Base-by-base conservation (phyloP, 2,797 vertebrate species). In the Micrastur ruficollis region DNA sequence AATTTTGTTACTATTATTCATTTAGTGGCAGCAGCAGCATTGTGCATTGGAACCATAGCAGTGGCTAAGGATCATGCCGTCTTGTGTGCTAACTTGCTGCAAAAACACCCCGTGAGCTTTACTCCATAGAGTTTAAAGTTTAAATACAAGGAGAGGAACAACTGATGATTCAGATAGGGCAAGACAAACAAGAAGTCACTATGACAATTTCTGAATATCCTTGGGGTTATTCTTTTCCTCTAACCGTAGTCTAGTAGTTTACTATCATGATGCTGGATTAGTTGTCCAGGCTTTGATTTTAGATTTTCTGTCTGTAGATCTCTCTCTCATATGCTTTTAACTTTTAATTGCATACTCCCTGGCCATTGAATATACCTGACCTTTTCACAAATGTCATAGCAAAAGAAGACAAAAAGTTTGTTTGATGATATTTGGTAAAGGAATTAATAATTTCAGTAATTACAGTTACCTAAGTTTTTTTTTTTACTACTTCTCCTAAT, bases 211-310 rank as follows among this genome's bases (percentile, higher is more conserved):
- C 34, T 1, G 0, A 65, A 42, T 49, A 66, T 76, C 11, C 7
- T 56, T 10, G 4, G 2, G 8, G 80, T 93, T 84, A 32, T 84
- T 61, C 9, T 88, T 88, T 66, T 81, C 4, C 29, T 86, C 62
- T 78, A 40, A 36, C 44, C 0, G 0, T 50, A 78, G 49, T 73
- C 22, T 42, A 42, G 18, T 40, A 90, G 63, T 34, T 91, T 72
- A 16, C 40, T 80, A 3, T 87, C 31, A 23, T 16, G 27, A 91
- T 91, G 38, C 63, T 87, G 58, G 31, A 85, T 95, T 93, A 63
- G 7, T 91, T 94, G 89, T 93, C 38, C 58, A 81, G 76, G 70
- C 73, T 95, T 53, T 89, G 63, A 72, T 65, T 91, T 94, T 81
- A 73, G 66, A 87, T 89, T 88, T 76, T 76, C 68, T 68, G 65